These are phyloP conservation scores for Pipistrellus nathusii DNA, from an alignment of 2,797 vertebrate species.

Conservation along the genomic window DNA sequence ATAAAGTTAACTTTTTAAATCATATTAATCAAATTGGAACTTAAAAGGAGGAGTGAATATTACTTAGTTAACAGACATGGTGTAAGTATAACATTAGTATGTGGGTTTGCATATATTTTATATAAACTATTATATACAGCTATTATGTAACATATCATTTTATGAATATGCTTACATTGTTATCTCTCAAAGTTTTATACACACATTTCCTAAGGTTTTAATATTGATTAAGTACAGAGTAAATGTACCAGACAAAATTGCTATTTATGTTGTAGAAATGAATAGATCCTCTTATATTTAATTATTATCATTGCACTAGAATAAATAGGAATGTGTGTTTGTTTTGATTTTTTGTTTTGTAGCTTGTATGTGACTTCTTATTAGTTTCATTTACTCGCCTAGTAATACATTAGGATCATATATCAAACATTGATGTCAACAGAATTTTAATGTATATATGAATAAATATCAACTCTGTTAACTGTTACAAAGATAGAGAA, in stretches of 20 bases:
- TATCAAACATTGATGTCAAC: neutral
- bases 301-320: conserved; percentile 7
- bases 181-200: conserved; percentile 13
- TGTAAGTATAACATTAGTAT: neutral
- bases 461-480: neutral
- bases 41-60: neutral
- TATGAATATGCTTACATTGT: neutral
- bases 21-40: neutral
- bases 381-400: neutral
- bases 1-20: neutral
- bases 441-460: neutral
- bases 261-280: conserved; percentile 2
- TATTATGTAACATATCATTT: neutral
- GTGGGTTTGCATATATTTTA: neutral
- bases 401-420: neutral
- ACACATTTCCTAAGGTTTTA: neutral
- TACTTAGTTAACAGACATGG: neutral
- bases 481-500: neutral
- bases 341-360: neutral
- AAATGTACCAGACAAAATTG: neutral
- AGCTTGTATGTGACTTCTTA: neutral
- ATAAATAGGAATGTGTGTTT: neutral
- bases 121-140: neutral
- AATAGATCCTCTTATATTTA: conserved; percentile 1
- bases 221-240: conserved; percentile 10